Percentiles rank a stretch among this genome's conserved stretches.
These are phyloP conservation scores for Drosophila saltans DNA, from an alignment of 1,140 invertebrate species.

Conservation along the genomic window DNA sequence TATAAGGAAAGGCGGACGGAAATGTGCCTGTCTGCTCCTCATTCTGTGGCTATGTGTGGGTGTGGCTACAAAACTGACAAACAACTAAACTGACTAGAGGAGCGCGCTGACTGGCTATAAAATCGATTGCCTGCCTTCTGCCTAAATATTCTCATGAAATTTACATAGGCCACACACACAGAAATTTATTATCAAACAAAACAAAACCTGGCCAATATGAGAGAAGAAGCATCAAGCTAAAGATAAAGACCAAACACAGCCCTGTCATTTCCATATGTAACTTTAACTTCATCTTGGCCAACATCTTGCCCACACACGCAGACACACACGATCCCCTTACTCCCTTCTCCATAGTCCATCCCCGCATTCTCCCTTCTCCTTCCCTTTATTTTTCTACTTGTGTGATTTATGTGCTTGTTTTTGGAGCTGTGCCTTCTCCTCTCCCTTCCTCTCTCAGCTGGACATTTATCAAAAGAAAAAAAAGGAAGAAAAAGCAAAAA, in stretches of 20 bases:
- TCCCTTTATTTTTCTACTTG: slow-evolving; percentile 40
- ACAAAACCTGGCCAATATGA: slow-evolving; percentile 1
- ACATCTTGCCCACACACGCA: neutral
- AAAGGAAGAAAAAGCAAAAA: slow-evolving; percentile 20
- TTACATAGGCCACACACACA: slow-evolving; percentile 17
- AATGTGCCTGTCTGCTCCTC: slow-evolving; percentile 1
- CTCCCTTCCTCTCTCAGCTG: slow-evolving; percentile 45
- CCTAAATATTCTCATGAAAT: slow-evolving; percentile 16
- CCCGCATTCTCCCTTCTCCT: neutral
- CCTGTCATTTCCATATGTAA: slow-evolving; percentile 18
- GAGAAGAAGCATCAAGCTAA: slow-evolving; percentile 7
- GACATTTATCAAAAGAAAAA: slow-evolving; percentile 74
- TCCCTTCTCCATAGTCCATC: no score
- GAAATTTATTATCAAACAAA: slow-evolving; percentile 28
- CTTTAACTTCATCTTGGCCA: slow-evolving; percentile 13
- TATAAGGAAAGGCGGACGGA: slow-evolving; percentile 1
- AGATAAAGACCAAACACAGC: neutral
- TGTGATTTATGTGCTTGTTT: slow-evolving; percentile 81
- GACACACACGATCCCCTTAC: neutral
- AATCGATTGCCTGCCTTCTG: slow-evolving; percentile 9
- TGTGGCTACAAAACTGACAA: slow-evolving; percentile 5
- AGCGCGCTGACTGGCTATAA: slow-evolving; percentile 4
- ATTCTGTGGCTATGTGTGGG: neutral
- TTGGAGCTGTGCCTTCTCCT: slow-evolving; percentile 30
- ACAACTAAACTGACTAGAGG: neutral